A percentile compares a stretch with the other conserved stretches of the same genome.
Evolutionary conservation across 2,113 vertebrate species (phyloP).

Genomic region (Mustela nigripes): DNA sequence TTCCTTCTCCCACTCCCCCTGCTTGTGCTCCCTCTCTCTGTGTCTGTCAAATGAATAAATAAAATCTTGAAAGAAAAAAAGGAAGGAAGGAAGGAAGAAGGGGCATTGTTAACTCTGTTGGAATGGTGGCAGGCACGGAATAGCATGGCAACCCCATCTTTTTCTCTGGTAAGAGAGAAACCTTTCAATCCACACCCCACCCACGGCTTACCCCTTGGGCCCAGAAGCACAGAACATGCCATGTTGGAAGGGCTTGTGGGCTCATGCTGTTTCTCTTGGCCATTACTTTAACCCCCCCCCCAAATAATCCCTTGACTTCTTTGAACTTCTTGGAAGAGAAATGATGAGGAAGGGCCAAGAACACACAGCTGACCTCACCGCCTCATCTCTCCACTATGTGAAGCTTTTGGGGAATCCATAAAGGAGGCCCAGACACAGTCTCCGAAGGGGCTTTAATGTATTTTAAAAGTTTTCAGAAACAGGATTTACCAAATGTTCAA

Average conservation of each 20-base stretch:
- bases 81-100: not conserved
- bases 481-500: slow-evolving; percentile 81
- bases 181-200: not conserved
- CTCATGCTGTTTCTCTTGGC: slow-evolving; percentile 16
- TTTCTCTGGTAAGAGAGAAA: slow-evolving; percentile 16
- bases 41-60: not conserved
- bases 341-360: not conserved
- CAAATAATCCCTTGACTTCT: slow-evolving; percentile 21
- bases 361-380: not conserved
- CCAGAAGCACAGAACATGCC: not conserved
- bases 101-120: not conserved
- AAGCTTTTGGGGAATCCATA: slow-evolving; percentile 54
- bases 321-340: slow-evolving; percentile 44
- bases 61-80: not conserved
- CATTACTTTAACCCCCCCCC: slow-evolving; percentile 36
- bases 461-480: slow-evolving; percentile 73
- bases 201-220: not conserved
- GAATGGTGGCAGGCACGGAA: not conserved
- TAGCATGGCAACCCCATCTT: not conserved
- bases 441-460: slow-evolving; percentile 62
- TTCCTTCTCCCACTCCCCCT: not conserved
- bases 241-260: not conserved
- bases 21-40: too few relatives aligned
- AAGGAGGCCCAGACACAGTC: slow-evolving; percentile 22
- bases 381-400: slow-evolving; percentile 35